Evolutionary conservation across 2,113 vertebrate genomes (phyloP), one percentile per base, ranked within the genome.

Genomic region (Nestor notabilis): DNA sequence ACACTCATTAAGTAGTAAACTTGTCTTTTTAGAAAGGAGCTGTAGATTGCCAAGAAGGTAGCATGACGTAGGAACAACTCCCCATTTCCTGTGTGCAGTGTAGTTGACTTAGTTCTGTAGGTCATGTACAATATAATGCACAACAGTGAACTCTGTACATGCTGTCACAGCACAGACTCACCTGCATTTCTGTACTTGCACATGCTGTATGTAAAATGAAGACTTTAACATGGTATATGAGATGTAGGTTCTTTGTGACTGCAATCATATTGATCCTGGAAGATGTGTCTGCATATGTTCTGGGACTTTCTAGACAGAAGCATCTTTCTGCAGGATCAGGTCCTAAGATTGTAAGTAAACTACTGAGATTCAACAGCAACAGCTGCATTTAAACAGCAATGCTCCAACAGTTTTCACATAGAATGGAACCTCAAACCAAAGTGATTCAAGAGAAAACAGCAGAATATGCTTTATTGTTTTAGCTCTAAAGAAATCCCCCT

Each of bases 11-110:
- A 33, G 19, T 4, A 72, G 49, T 11, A 76, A 79, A 85, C 16
- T 25, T 44, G 11, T 18, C 21, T 20, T 69, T 87, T 53, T 35
- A 27, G 25, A 19, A 68, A 63, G 87, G n/a, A 78, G 10, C 15
- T 43, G 31, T 2, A 56, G 28, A 56, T 23, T 27, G 29, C 25
- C 28, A 74, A 61, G 10, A 39, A 39, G 14, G 65, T 15, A 87
- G 46, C 0, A 3, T 0, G 0, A 16, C 2, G 2, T 9, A 63
- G 29, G 14, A 83, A 52, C 7, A 77, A 15, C 9, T 35, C 23
- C 8, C 8, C 1, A 3, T 56, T 66, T 69, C 29, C 37, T 7
- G 21, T n/a, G 18, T 53, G 69, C 18, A 33, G 17, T 47, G 41
- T 4, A 55, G 35, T 55, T 80, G 37, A 53, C 28, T 17, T n/a